A percentile compares a stretch with the other conserved stretches of the same genome.
Evolutionary conservation across 92 coral and sea anemone species (phyloP).

Genomic region (Epizoanthus scotinus): DNA sequence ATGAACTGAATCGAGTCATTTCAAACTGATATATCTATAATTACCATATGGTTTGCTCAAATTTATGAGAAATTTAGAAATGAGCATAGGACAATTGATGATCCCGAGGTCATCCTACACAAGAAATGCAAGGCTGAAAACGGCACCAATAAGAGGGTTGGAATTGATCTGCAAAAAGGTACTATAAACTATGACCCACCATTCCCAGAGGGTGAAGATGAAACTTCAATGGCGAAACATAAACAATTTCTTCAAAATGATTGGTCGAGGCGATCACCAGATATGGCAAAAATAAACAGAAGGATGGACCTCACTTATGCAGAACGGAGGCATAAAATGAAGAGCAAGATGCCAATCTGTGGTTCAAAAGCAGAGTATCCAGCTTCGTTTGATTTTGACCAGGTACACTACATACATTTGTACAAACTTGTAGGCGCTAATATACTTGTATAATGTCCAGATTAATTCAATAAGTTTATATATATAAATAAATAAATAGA

Average conservation of each 20-base stretch:
- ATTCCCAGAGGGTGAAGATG: constrained; percentile 66
- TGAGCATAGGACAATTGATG: constrained; percentile 20
- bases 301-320: constrained; percentile 66
- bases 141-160: background rate
- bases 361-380: constrained; percentile 61
- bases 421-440: too few species aligned
- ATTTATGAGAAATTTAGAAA: constrained; percentile 59
- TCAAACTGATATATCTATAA: too few species aligned
- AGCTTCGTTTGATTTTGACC: constrained; percentile 58
- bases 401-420: constrained; percentile 64
- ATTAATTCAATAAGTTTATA: too few species aligned
- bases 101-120: constrained; percentile 48
- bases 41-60: constrained; percentile 63
- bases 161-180: constrained; percentile 47
- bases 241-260: too few species aligned
- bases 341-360: background rate
- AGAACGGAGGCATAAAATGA: constrained; percentile 52
- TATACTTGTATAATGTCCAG: too few species aligned
- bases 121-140: constrained; percentile 10
- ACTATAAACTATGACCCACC: constrained; percentile 79
- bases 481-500: too few species aligned
- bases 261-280: too few species aligned
- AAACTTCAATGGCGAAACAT: too few species aligned
- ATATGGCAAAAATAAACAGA: constrained; percentile 40
- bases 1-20: too few species aligned